Evolutionary conservation across 2,113 vertebrate genomes (phyloP).

Genomic region (Mesoclemmys tuberculata): DNA sequence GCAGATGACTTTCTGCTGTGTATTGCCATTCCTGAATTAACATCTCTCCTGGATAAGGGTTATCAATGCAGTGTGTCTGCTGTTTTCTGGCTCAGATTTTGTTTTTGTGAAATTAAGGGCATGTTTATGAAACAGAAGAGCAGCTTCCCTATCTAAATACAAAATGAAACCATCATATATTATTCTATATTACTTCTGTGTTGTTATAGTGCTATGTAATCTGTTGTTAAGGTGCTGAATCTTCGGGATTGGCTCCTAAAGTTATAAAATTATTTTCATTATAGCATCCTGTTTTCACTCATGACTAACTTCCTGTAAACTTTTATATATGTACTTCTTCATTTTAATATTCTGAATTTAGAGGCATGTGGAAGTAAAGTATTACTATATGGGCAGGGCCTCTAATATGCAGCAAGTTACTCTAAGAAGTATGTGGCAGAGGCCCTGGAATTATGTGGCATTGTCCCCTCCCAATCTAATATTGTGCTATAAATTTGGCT

Average conservation of each 20-base stretch:
- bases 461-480: neutral
- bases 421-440: neutral
- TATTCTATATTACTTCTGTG: neutral
- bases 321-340: neutral
- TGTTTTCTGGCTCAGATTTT: neutral
- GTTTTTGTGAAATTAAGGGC: conserved; percentile 21
- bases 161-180: neutral
- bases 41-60: neutral
- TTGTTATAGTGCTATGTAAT: neutral
- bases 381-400: neutral
- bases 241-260: neutral
- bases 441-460: neutral
- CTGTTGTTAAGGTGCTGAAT: neutral
- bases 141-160: conserved; percentile 9
- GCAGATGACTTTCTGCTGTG: neutral
- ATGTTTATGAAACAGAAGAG: neutral
- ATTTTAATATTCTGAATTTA: neutral
- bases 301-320: neutral
- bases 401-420: neutral
- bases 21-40: conserved; percentile 19
- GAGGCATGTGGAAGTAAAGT: neutral
- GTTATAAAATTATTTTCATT: rapidly evolving
- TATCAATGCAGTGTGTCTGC: neutral
- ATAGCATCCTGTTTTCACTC: neutral
- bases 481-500: neutral